Conservation (phyloP, 2,113 vertebrate species). For the Gallinago undulata region DNA sequence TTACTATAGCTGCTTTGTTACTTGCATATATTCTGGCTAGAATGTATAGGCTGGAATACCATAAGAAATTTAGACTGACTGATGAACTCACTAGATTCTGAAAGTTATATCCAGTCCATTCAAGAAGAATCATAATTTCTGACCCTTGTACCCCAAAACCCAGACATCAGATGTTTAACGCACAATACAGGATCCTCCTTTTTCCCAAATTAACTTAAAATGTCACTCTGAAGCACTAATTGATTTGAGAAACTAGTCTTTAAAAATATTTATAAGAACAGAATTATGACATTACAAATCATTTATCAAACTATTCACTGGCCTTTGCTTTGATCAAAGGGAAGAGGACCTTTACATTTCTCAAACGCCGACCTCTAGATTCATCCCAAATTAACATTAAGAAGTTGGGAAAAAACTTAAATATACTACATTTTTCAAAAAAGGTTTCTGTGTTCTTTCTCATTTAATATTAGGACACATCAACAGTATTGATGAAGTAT, state of each 20-base stretch:
- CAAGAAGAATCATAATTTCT: not conserved
- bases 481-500: not conserved
- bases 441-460: not conserved
- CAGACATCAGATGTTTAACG: not conserved
- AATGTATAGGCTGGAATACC: not conserved
- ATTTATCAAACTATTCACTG: not conserved
- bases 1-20: not conserved
- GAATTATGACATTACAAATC: not conserved
- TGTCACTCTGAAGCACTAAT: not conserved
- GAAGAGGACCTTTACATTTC: not conserved
- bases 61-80: not conserved
- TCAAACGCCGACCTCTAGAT: not conserved
- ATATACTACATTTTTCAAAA: not conserved
- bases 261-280: not conserved
- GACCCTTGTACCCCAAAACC: not conserved
- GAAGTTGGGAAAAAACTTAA: not conserved
- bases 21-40: not conserved
- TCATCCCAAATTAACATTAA: not conserved
- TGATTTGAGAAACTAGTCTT: not conserved
- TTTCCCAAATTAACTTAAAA: not conserved
- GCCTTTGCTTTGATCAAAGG: not conserved
- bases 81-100: not conserved
- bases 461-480: not conserved
- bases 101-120: not conserved
- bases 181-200: not conserved